Percentiles rank a stretch among this genome's conserved stretches.
Evolutionary conservation across 2,113 vertebrate genomes (phyloP).

Genomic region (Dasyornis broadbenti): DNA sequence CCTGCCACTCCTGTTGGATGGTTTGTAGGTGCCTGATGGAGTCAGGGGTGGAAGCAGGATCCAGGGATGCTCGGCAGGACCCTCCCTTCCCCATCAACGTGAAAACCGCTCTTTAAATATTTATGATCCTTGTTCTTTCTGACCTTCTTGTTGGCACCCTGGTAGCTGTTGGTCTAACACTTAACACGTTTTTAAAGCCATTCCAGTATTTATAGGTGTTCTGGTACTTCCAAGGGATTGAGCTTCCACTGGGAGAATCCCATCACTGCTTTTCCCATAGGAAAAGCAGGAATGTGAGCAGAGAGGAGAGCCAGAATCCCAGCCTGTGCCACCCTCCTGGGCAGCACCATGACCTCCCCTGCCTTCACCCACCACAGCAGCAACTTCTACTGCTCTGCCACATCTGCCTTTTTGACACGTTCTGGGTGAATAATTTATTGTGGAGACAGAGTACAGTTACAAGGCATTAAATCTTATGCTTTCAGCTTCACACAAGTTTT

Average conservation of each 20-base stretch:
- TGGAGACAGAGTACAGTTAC: slow-evolving; percentile 2
- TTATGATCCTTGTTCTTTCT: not conserved
- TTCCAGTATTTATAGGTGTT: not conserved
- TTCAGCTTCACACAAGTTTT: not conserved
- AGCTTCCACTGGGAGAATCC: not conserved
- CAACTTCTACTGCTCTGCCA: not conserved
- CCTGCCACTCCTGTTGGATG: accelerated
- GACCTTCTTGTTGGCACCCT: not conserved
- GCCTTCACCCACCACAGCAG: not conserved
- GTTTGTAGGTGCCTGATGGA: accelerated
- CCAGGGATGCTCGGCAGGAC: not conserved
- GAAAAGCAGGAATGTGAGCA: not conserved
- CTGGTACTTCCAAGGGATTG: not conserved
- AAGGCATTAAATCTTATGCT: slow-evolving; percentile 40
- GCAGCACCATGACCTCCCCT: not conserved
- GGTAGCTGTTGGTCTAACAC: not conserved
- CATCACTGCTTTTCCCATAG: not conserved
- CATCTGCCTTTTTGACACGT: not conserved
- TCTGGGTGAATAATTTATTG: not conserved
- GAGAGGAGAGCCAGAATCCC: not conserved
- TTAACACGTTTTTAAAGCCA: not conserved
- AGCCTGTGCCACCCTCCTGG: not conserved
- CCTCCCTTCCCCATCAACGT: accelerated
- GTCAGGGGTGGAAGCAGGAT: not conserved
- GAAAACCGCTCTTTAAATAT: not conserved